A percentile compares a stretch with the other conserved stretches of the same genome.
phyloP scores from a whole-genome alignment of 2,888 invertebrate species.

The Ceramica pisi region DNA sequence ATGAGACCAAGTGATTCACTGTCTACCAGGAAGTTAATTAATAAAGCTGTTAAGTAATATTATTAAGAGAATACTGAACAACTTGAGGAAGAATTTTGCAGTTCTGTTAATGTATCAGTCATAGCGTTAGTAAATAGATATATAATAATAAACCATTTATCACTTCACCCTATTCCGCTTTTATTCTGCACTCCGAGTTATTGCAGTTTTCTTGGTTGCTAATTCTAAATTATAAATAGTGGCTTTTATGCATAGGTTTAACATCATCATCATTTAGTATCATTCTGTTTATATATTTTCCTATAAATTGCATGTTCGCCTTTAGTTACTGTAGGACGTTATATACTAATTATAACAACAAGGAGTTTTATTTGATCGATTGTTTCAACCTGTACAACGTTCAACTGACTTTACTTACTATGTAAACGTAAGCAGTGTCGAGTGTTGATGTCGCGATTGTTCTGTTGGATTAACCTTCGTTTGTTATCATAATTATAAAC shows the following conservation, averaged over 20 bases:
- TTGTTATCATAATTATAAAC: slow-evolving; percentile 20
- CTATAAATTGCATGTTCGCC: not conserved
- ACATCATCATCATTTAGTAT: too few species aligned
- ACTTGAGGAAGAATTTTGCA: not conserved
- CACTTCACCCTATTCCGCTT: too few species aligned
- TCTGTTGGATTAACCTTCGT: slow-evolving; percentile 13
- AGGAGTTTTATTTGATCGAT: not conserved
- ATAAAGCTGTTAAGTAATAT: not conserved
- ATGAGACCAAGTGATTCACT: slow-evolving; percentile 14
- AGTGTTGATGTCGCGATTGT: not conserved
- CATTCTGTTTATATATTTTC: not conserved
- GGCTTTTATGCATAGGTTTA: not conserved
- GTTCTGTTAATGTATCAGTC: not conserved
- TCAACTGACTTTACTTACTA: too few species aligned
- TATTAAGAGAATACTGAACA: not conserved
- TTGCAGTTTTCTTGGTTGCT: too few species aligned
- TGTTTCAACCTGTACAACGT: not conserved
- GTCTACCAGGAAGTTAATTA: slow-evolving; percentile 1
- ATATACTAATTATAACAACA: not conserved
- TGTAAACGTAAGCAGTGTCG: not conserved
- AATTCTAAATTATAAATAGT: not conserved
- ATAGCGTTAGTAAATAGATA: not conserved
- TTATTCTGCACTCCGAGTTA: too few species aligned
- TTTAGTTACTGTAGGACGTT: not conserved
- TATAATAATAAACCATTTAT: not conserved